Evolutionary conservation across 2,888 invertebrate genomes (phyloP).

Genomic region (Agrilus biguttatus): DNA sequence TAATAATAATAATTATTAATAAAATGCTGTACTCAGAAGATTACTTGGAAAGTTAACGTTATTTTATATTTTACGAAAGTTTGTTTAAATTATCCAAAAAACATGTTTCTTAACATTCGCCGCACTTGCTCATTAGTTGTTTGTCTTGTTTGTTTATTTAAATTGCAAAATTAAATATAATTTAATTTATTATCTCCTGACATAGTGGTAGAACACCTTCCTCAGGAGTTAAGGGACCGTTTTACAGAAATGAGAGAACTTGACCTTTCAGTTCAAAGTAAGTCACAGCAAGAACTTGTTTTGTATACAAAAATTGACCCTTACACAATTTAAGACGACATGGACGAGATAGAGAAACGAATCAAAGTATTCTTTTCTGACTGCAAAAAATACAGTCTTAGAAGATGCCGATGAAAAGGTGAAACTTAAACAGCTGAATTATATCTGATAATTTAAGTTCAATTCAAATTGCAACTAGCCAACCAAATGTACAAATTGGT

Average conservation of each 20-base stretch:
- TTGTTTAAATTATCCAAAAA: slow-evolving; percentile 1
- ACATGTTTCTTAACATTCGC: slow-evolving; percentile 1
- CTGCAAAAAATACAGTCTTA: slow-evolving; percentile 60
- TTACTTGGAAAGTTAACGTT: slow-evolving; percentile 70
- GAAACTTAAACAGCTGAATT: not conserved
- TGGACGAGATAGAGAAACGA: slow-evolving; percentile 84
- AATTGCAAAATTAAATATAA: slow-evolving; percentile 19
- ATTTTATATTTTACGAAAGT: no score
- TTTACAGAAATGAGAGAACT: slow-evolving; percentile 98
- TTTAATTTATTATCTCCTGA: no score
- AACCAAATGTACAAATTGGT: slow-evolving; percentile 91
- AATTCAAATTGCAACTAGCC: slow-evolving; percentile 74
- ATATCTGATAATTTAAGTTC: slow-evolving; percentile 27
- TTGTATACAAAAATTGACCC: not conserved
- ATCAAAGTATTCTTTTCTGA: slow-evolving; percentile 76
- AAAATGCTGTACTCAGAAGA: no score
- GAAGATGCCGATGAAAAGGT: slow-evolving; percentile 95
- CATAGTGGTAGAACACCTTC: slow-evolving; percentile 95
- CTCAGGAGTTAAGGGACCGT: slow-evolving; percentile 89
- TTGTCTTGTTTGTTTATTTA: slow-evolving; percentile 11
- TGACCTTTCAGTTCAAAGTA: slow-evolving; percentile 95
- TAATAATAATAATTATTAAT: slow-evolving; percentile 94
- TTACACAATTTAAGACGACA: slow-evolving; percentile 51
- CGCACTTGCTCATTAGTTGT: slow-evolving; percentile 2
- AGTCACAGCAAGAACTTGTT: no score